Conservation (phyloP, 2,888 invertebrate species). For the Lasioglossum figueresi region DNA sequence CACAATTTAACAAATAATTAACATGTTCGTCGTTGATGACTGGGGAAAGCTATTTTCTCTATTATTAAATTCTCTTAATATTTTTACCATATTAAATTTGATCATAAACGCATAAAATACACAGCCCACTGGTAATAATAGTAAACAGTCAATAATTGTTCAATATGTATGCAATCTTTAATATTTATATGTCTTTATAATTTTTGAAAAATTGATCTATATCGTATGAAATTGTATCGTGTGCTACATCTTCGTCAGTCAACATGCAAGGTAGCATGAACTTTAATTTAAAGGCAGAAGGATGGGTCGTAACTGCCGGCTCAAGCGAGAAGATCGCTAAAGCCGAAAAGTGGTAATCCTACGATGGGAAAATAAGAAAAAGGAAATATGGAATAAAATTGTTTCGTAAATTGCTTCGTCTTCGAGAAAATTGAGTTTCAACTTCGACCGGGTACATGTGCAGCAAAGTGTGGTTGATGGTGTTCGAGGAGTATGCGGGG, state of each 20-base stretch:
- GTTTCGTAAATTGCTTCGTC: slow-evolving; percentile 11
- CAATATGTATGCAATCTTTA: not conserved
- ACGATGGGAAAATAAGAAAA: not conserved
- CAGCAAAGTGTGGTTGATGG: not conserved
- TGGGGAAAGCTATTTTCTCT: too few species aligned
- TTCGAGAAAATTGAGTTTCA: slow-evolving; percentile 13
- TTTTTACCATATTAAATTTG: too few species aligned
- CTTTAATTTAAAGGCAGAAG: not conserved
- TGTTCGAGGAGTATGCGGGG: not conserved
- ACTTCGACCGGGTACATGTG: not conserved
- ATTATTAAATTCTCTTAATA: too few species aligned
- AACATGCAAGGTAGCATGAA: not conserved
- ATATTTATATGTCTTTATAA: not conserved
- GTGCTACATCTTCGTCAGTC: too few species aligned
- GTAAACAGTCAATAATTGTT: not conserved
- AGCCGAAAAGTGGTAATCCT: not conserved
- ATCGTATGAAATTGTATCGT: not conserved
- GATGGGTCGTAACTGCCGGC: not conserved
- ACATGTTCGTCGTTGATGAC: too few species aligned
- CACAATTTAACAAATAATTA: too few species aligned
- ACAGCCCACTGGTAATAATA: too few species aligned
- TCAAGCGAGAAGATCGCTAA: not conserved
- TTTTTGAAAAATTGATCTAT: not conserved
- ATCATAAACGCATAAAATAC: not conserved
- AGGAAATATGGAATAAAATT: not conserved